Evolutionary conservation across 2,113 vertebrate genomes (phyloP).

Genomic region (Microcebus jonahi): DNA sequence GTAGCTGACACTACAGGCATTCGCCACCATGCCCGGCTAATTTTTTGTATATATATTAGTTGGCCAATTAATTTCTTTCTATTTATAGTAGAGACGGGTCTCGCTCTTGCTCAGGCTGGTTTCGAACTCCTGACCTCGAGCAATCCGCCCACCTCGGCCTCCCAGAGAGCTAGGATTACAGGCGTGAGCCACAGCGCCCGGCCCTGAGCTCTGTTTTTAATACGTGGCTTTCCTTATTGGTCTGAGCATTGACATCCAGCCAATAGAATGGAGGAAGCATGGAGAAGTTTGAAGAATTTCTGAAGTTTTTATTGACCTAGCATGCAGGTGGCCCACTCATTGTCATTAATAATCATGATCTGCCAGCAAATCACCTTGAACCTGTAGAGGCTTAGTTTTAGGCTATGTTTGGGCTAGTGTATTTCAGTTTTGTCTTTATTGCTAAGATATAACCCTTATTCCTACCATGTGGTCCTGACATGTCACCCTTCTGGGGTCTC

Average conservation of each 20-base stretch:
- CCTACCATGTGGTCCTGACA: not conserved
- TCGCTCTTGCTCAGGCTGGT: no score
- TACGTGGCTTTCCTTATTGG: not conserved
- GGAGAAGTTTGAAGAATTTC: not conserved
- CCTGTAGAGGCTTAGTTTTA: not conserved
- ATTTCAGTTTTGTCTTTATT: slow-evolving; percentile 3
- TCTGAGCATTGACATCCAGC: not conserved
- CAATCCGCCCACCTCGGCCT: no score
- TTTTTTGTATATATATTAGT: no score
- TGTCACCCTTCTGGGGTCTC: not conserved
- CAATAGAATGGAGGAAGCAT: not conserved
- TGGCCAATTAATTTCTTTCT: no score
- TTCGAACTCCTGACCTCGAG: no score
- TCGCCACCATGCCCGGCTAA: no score
- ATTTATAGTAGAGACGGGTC: no score
- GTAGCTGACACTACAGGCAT: no score
- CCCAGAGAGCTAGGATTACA: no score
- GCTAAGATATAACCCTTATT: not conserved
- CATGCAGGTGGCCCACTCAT: not conserved
- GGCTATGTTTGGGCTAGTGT: not conserved
- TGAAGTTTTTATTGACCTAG: not conserved
- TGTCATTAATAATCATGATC: not conserved
- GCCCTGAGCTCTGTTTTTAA: not conserved
- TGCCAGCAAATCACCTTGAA: not conserved
- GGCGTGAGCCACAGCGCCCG: no score